Conservation (phyloP, 35 echinoderm and acorn worm species). For the Lytechinus pictus region DNA sequence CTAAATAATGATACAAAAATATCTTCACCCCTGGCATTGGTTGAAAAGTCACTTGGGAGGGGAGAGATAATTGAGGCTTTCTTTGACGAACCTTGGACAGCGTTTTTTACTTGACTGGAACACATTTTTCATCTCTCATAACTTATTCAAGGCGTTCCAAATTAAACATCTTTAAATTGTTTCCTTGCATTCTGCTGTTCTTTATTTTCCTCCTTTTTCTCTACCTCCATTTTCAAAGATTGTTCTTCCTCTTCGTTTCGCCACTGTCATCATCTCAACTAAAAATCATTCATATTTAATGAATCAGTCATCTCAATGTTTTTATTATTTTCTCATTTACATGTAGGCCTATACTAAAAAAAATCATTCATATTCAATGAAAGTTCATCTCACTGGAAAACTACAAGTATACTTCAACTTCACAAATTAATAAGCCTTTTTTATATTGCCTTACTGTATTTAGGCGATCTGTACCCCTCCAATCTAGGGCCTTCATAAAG, state of each 20-base stretch:
- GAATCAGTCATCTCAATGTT: too few relatives aligned
- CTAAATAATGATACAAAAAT: slow-evolving; percentile 20
- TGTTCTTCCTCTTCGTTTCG: background rate
- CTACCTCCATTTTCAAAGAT: background rate
- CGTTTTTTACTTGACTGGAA: background rate
- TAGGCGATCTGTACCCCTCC: too few relatives aligned
- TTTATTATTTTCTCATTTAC: too few relatives aligned
- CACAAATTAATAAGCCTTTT: too few relatives aligned
- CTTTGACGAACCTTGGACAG: background rate
- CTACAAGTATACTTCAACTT: too few relatives aligned
- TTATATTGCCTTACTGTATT: too few relatives aligned
- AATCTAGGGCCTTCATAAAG: too few relatives aligned
- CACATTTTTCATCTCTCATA: background rate
- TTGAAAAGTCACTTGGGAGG: background rate
- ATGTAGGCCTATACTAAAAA: too few relatives aligned
- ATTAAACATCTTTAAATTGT: background rate
- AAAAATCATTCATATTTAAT: too few relatives aligned
- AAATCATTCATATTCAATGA: too few relatives aligned
- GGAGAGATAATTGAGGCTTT: background rate
- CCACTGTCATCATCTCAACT: background rate
- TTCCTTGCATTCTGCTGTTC: background rate
- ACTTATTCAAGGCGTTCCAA: background rate
- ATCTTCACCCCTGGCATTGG: background rate
- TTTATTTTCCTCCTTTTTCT: background rate
- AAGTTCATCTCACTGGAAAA: too few relatives aligned